Evolutionary conservation across 2,113 vertebrate species (phyloP), one percentile per base, ranked within the genome.

Genomic region (Neodontobutis hainanensis): DNA sequence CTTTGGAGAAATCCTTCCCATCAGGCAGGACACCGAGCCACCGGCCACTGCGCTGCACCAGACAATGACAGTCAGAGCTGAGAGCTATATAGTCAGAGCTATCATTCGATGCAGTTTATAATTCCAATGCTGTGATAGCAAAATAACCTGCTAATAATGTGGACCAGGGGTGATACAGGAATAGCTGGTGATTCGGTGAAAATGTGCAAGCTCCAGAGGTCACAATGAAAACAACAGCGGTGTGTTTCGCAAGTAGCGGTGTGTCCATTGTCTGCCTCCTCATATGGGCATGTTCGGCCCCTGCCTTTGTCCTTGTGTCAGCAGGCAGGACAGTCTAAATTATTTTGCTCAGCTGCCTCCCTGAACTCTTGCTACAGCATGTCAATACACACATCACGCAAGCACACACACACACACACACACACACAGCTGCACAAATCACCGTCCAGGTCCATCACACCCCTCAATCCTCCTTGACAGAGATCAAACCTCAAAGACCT

Each of bases 321-420:
- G 92, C 90, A 90, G 89, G 92, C 90, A 92, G 91, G 91, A 92
- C 91, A 86, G 87, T 91, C 89, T 87, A 88, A 92, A 92, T 92
- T 92, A 93, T 92, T 92, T 92, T 91, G 91, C 92, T 91, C 91
- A 92, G 91, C 90, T 92, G 92, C 91, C 87, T 91, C 90, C 89
- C 82, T 93, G 91, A 93, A 92, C 89, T 91, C 88, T 92, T 91
- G 92, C 89, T 92, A 90, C 89, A 81, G 89, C 90, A 90, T 88
- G 89, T 92, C 89, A 91, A 91, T 87, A 89, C 91, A 90, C 90
- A 90, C 90, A 90, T 88, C 88, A 90, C 83, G 82, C 83, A 10
- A 14, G 4, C 44, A 46, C 44, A 12, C 11, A 14, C 12, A 27
- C 19, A 70, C 68, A 91, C 87, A 78, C 74, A 76, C 81, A 55